phyloP scores from a whole-genome alignment of 1,140 invertebrate species.

The Dinoponera quadriceps region DNA sequence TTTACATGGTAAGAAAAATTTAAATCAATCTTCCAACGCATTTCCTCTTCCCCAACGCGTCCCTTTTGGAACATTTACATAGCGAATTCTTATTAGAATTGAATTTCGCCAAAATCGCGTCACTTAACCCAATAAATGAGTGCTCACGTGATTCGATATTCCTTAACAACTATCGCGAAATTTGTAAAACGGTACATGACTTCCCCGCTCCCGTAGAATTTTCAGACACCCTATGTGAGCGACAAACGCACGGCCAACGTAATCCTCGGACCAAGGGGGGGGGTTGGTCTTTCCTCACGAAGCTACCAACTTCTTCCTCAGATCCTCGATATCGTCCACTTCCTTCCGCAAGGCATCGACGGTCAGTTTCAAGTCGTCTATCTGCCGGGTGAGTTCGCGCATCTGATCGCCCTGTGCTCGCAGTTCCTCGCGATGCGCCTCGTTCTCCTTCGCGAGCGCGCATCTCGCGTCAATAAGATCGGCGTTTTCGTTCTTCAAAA shows the following conservation, averaged over 20 bases:
- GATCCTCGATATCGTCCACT: constrained; percentile 9
- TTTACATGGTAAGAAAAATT: too few relatives aligned
- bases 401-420: constrained; percentile 30
- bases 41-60: too few relatives aligned
- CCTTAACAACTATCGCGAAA: too few relatives aligned
- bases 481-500: constrained; percentile 18
- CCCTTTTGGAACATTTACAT: too few relatives aligned
- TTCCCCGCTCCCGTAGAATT: too few relatives aligned
- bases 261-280: background rate
- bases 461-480: constrained; percentile 30
- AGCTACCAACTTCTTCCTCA: constrained; percentile 49
- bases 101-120: too few relatives aligned
- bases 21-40: too few relatives aligned
- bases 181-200: too few relatives aligned
- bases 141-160: too few relatives aligned
- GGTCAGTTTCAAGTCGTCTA: constrained; percentile 8
- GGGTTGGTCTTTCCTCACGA: background rate
- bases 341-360: background rate
- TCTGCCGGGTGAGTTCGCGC: constrained; percentile 18
- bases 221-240: too few relatives aligned
- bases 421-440: constrained; percentile 18
- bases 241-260: background rate
- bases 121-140: too few relatives aligned
- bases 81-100: too few relatives aligned
- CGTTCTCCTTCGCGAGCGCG: constrained; percentile 22